Evolutionary conservation across 2,888 invertebrate species (phyloP), one percentile per base, ranked within the genome.

Genomic region (Drosophila fungiperda): DNA sequence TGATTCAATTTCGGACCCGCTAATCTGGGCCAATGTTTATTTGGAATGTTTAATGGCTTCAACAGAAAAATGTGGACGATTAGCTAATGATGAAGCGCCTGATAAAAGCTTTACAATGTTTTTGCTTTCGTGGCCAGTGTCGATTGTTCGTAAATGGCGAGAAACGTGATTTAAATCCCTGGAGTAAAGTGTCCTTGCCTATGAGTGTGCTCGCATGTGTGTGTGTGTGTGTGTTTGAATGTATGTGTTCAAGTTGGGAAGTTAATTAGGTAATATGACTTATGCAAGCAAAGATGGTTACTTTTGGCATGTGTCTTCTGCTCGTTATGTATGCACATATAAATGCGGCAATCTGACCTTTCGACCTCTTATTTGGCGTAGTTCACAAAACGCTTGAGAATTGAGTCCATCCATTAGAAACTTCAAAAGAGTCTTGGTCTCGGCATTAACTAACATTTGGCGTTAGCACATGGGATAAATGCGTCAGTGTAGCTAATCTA

Each of bases 21-120:
- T 26, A 26, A 54, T 33, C 38, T 45, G n/a, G 49, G 40, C 35
- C 36, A 20, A 35, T 33, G 38, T 65, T 32, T n/a, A 3, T 72
- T 45, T 12, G 48, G 40, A 53, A 45, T 62, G 64, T 40, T 59
- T 64, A 11, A 69, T 59, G 69, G 8, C 55, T 32, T 45, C 40
- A 60, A 45, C 38, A 45, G 60, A 40, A 61, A 68, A 12, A 53
- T 15, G 23, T 15, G 1, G 55, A 9, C 42, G 49, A 61, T 53
- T 57, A 50, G 60, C 76, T 70, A 76, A 87, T 83, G 89, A 81
- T 76, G 77, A 76, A 73, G 68, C 63, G 76, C 55, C 68, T 80
- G 84, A 87, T 87, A 89, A 87, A 87, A 90, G 87, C 87, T 68
- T 90, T 80, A 84, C 80, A 87, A 80, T 90, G 89, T 86, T 90